Conservation (phyloP, 2,888 invertebrate genomes). For the Volucella inanis region DNA sequence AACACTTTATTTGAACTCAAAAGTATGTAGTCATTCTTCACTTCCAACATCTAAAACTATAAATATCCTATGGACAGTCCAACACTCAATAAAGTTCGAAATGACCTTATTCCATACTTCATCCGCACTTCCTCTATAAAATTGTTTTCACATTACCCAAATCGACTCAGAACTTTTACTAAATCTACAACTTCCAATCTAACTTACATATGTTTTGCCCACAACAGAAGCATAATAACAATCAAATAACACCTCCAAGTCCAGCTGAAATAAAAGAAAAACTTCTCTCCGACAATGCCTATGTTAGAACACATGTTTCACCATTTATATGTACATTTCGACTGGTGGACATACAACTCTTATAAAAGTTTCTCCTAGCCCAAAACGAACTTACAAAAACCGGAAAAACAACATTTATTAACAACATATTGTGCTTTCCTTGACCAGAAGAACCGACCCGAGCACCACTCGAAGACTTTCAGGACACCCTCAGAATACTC, state of each 20-base stretch:
- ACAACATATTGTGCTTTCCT: conserved; percentile 64
- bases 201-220: conserved; percentile 5
- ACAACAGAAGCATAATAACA: conserved; percentile 48
- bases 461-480: background rate
- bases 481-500: too few relatives aligned
- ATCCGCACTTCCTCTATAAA: conserved; percentile 9
- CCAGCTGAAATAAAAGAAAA: conserved; percentile 35
- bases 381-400: conserved; percentile 45
- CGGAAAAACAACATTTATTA: conserved; percentile 72
- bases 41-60: too few relatives aligned
- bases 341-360: conserved; percentile 11
- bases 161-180: conserved; percentile 42
- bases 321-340: background rate
- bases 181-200: conserved; percentile 2
- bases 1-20: too few relatives aligned
- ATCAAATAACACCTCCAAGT: conserved; percentile 58
- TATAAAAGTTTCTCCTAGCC: conserved; percentile 40
- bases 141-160: conserved; percentile 52
- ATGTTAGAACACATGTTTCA: background rate
- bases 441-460: conserved; percentile 24
- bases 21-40: too few relatives aligned
- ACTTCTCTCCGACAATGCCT: conserved; percentile 50
- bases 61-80: too few relatives aligned
- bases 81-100: too few relatives aligned
- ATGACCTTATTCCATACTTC: too few relatives aligned